Evolutionary conservation across 1,140 invertebrate genomes (phyloP).

Genomic region (Saccostrea echinata): DNA sequence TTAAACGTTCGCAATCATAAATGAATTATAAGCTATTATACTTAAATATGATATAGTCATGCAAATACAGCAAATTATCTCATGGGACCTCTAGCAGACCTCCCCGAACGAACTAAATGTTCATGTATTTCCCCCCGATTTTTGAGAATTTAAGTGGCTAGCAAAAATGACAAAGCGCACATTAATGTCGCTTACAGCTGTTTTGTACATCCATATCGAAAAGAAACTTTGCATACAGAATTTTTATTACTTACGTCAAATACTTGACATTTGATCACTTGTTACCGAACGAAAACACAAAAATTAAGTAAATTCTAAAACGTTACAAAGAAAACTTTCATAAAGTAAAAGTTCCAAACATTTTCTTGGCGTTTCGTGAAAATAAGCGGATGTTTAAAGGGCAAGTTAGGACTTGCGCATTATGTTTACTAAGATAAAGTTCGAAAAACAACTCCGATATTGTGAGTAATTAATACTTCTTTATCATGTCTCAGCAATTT

Average conservation of each 20-base stretch:
- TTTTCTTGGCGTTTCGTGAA: neutral
- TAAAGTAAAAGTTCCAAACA: neutral
- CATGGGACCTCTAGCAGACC: neutral
- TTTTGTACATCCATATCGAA: neutral
- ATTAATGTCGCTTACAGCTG: conserved; percentile 6
- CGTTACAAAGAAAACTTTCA: conserved; percentile 17
- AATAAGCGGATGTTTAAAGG: neutral
- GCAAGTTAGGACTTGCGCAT: neutral
- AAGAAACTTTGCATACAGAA: neutral
- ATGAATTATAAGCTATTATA: too few species aligned
- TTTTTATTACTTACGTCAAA: conserved; percentile 30
- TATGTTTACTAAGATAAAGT: neutral
- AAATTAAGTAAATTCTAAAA: neutral
- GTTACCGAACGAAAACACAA: conserved; percentile 11
- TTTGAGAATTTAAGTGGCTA: neutral
- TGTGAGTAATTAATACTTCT: conserved; percentile 9
- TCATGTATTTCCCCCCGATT: neutral
- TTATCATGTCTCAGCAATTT: conserved; percentile 27
- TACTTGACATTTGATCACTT: conserved; percentile 22
- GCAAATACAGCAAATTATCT: neutral
- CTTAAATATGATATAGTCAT: neutral
- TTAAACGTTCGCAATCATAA: too few species aligned
- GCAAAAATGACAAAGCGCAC: neutral
- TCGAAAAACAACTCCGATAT: neutral
- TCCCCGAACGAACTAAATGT: neutral